A percentile compares a stretch with the other conserved stretches of the same genome.
Conservation (phyloP, 2,797 vertebrate genomes). For the Manis javanica region DNA sequence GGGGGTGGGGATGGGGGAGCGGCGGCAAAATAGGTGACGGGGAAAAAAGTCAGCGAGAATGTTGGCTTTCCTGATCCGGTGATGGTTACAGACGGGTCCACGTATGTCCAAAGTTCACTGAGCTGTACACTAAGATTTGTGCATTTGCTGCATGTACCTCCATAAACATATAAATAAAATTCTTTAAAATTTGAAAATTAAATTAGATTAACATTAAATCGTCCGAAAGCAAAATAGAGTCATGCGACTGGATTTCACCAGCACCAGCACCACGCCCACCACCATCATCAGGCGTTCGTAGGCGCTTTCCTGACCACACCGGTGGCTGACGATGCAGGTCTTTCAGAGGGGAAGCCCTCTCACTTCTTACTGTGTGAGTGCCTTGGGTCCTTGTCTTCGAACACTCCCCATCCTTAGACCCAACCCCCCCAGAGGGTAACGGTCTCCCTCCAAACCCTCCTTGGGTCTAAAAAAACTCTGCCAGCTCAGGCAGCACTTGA, state of each 20-base stretch:
- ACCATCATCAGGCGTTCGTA: no score
- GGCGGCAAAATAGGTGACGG: no score
- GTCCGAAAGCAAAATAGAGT: neutral
- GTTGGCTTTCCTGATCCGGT: no score
- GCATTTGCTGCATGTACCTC: no score
- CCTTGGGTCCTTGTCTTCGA: neutral
- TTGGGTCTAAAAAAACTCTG: neutral
- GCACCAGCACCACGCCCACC: rapidly evolving
- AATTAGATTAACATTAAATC: neutral
- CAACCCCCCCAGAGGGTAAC: neutral
- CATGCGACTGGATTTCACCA: neutral
- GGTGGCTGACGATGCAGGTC: no score
- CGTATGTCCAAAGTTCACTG: no score
- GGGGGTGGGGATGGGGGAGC: no score
- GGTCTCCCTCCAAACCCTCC: neutral
- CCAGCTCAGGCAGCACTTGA: neutral
- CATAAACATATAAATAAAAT: no score
- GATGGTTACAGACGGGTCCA: no score
- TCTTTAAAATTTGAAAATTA: no score
- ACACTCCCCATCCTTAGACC: neutral
- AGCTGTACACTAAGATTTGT: no score
- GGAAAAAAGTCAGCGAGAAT: no score
- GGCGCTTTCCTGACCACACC: neutral
- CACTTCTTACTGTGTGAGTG: rapidly evolving
- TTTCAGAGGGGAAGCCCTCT: neutral